Conservation (phyloP, 2,888 invertebrate genomes). For the Endomychus coccineus region DNA sequence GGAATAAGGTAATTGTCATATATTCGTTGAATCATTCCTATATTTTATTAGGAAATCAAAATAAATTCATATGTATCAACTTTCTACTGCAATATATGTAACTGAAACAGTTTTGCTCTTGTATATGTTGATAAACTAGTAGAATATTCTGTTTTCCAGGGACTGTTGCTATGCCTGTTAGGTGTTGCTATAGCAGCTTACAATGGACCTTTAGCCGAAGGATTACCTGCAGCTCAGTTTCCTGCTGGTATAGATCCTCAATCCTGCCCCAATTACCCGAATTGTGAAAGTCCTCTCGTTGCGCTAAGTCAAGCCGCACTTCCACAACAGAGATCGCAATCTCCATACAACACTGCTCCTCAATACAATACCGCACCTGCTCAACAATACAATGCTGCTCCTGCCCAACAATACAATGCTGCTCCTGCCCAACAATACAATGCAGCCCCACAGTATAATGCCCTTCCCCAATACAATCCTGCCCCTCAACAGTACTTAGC, state of each 20-base stretch:
- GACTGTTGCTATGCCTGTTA: slow-evolving; percentile 31
- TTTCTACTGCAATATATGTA: too few species aligned
- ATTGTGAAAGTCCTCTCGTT: slow-evolving; percentile 31
- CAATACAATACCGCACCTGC: slow-evolving; percentile 24
- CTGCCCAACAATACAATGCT: slow-evolving; percentile 8
- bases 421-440: slow-evolving; percentile 14
- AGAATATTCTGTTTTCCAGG: slow-evolving; percentile 23
- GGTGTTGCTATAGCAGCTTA: slow-evolving; percentile 26
- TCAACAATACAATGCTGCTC: slow-evolving; percentile 12
- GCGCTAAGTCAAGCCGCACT: slow-evolving; percentile 20
- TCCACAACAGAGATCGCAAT: slow-evolving; percentile 14
- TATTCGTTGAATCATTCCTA: too few species aligned
- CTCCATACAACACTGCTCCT: slow-evolving; percentile 17
- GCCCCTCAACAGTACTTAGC: slow-evolving; percentile 9
- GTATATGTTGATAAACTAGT: background rate
- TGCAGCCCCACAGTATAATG: slow-evolving; percentile 17
- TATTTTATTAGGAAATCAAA: too few species aligned
- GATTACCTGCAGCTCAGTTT: slow-evolving; percentile 32
- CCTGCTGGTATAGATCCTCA: slow-evolving; percentile 35
- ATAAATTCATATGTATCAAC: too few species aligned
- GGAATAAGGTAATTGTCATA: too few species aligned
- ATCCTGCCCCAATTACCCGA: slow-evolving; percentile 36
- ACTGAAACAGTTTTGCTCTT: too few species aligned
- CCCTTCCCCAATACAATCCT: slow-evolving; percentile 25
- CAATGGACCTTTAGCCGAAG: slow-evolving; percentile 35